Base-by-base conservation (phyloP, 2,113 vertebrate species). In the Barnardius zonarius region DNA sequence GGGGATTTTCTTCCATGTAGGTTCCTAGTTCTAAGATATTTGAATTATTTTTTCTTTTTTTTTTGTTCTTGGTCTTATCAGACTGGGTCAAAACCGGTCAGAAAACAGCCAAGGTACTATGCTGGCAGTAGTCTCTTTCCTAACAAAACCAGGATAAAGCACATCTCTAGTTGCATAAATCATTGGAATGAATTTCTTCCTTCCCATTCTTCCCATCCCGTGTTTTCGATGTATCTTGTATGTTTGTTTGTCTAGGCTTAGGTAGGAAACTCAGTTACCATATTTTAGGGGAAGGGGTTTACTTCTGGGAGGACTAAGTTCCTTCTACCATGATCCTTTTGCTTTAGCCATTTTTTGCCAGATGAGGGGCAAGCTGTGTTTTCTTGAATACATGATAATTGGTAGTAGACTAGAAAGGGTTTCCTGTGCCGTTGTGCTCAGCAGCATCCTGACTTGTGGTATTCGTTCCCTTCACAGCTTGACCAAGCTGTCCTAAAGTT, bases 351-450 rank as follows among this genome's bases (percentile, higher is more conserved):
- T 41, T 73, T 61, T 81, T 64, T 92, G 6, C 44, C 37, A 52
- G 61, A 62, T 18, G 51, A 87, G 27, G n/a, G 7, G 28, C 11
- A 39, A 67, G 35, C 7, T 35, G 52, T 59, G 13, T 80, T 83
- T 81, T 52, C 27, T 67, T 46, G 22, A 81, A 13, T 54, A 16
- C 0, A 0, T 62, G 37, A 27, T 9, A 35, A 7, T 5, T 6
- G 2, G 12, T 59, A 20, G 9, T 20, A 10, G 35, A 22, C 33
- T 41, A 43, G 35, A 43, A 63, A 10, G 67, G 22, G 15, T n/a
- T 64, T 73, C 64, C 25, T 48, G 10, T 10, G 28, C 72, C 30
- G 9, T 14, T 30, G 18, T 25, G 30, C 75, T 83, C 8, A 4
- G 48, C 31, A 31, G n/a, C 28, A 22, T 78, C 46, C 39, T 72